These are phyloP conservation scores for Bicyclus anynana DNA, from an alignment of 1,140 invertebrate genomes.

Conservation along the genomic window DNA sequence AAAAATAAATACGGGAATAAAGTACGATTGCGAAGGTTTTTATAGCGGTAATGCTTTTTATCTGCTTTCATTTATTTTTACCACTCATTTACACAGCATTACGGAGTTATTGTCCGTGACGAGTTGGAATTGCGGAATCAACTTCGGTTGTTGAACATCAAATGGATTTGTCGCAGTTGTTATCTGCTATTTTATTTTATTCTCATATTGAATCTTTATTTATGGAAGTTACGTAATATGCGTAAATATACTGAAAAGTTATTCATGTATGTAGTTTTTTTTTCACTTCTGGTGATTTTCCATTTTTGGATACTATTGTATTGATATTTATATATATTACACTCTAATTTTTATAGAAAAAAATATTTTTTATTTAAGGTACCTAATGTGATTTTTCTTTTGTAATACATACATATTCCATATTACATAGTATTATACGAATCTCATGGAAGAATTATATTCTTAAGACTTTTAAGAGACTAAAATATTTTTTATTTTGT, in stretches of 20 bases:
- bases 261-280: not conserved
- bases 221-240: not conserved
- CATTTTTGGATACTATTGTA: too few relatives aligned
- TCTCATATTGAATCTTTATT: conserved; percentile 4
- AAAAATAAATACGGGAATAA: conserved; percentile 6
- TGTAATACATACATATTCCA: too few relatives aligned
- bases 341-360: too few relatives aligned
- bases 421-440: too few relatives aligned
- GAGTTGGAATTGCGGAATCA: conserved; percentile 12
- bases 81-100: conserved; percentile 10
- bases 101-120: conserved; percentile 11
- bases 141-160: conserved; percentile 8
- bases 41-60: conserved; percentile 9
- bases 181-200: conserved; percentile 7
- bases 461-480: too few relatives aligned
- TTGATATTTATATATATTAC: too few relatives aligned
- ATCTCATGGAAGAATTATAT: too few relatives aligned
- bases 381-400: too few relatives aligned
- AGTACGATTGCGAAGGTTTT: conserved; percentile 7
- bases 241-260: not conserved
- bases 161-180: conserved; percentile 9
- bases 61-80: conserved; percentile 11
- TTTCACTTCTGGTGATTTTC: not conserved
- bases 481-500: too few relatives aligned
- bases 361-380: too few relatives aligned